phyloP scores from a whole-genome alignment of 1,140 invertebrate species.

The Zaprionus nigranus region DNA sequence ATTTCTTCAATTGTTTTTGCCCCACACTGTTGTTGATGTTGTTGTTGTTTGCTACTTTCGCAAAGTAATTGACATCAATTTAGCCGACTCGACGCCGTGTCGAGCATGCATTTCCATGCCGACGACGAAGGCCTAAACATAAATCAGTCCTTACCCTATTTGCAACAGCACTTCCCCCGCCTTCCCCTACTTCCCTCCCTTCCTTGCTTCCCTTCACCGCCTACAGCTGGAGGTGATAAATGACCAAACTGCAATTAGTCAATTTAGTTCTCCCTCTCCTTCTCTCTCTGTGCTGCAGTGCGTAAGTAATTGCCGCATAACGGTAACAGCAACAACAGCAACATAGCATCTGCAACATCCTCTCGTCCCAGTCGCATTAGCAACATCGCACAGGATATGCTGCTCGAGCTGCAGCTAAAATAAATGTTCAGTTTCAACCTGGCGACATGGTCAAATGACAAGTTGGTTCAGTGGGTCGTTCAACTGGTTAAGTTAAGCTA shows the following conservation, averaged over 20 bases:
- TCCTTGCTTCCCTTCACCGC: too few relatives aligned
- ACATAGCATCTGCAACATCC: neutral
- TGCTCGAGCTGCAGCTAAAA: conserved; percentile 2
- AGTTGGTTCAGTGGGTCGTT: conserved; percentile 75
- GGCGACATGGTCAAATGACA: conserved; percentile 73
- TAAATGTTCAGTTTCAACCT: conserved; percentile 38
- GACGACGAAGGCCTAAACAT: conserved; percentile 35
- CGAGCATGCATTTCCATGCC: conserved; percentile 48
- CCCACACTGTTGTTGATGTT: neutral
- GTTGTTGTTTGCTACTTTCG: conserved; percentile 57
- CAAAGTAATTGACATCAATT: conserved; percentile 75
- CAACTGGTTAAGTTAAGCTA: conserved; percentile 63
- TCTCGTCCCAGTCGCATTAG: conserved; percentile 19
- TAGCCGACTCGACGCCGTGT: conserved; percentile 15
- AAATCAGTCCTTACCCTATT: conserved; percentile 22
- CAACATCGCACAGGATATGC: conserved; percentile 30
- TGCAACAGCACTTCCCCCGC: neutral
- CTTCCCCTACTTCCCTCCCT: too few relatives aligned
- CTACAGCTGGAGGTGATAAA: conserved; percentile 44
- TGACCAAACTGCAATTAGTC: conserved; percentile 58
- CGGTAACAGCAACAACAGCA: conserved; percentile 23
- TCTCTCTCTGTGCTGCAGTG: conserved; percentile 1
- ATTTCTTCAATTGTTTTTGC: conserved; percentile 11
- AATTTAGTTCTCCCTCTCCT: conserved; percentile 7
- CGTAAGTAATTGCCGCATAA: conserved; percentile 48